phyloP scores from a whole-genome alignment of 2,888 invertebrate genomes.

The Nemoura dubitans region DNA sequence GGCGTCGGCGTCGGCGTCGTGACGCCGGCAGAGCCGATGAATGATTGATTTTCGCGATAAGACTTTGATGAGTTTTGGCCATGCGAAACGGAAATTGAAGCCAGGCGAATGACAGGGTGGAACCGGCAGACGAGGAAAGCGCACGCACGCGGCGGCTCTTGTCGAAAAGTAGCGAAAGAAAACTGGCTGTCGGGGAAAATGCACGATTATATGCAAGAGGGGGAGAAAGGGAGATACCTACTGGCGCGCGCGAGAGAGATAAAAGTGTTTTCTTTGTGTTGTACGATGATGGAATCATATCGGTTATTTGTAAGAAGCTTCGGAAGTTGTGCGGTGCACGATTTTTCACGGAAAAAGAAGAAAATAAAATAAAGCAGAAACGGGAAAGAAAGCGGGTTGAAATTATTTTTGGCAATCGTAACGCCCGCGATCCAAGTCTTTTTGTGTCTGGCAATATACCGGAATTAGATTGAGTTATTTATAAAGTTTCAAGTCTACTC shows the following conservation, averaged over 20 bases:
- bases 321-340: not conserved
- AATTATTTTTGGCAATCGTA: not conserved
- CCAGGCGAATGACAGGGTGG: slow-evolving; percentile 7
- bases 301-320: not conserved
- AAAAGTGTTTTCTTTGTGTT: not conserved
- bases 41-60: slow-evolving; percentile 40
- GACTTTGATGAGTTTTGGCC: slow-evolving; percentile 36
- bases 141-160: not conserved
- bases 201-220: not conserved
- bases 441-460: not conserved
- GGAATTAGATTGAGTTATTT: not conserved
- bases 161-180: not conserved
- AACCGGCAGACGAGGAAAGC: not conserved
- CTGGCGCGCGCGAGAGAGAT: not conserved
- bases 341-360: not conserved
- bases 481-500: not conserved
- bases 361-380: not conserved
- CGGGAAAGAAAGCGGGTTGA: not conserved
- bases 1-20: slow-evolving; percentile 7
- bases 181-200: not conserved
- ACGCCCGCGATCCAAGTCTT: not conserved
- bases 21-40: slow-evolving; percentile 10
- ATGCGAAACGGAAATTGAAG: slow-evolving; percentile 38
- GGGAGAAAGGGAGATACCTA: too few relatives aligned
- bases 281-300: not conserved